Base-by-base conservation (phyloP, 2,113 vertebrate genomes). In the Equus quagga region DNA sequence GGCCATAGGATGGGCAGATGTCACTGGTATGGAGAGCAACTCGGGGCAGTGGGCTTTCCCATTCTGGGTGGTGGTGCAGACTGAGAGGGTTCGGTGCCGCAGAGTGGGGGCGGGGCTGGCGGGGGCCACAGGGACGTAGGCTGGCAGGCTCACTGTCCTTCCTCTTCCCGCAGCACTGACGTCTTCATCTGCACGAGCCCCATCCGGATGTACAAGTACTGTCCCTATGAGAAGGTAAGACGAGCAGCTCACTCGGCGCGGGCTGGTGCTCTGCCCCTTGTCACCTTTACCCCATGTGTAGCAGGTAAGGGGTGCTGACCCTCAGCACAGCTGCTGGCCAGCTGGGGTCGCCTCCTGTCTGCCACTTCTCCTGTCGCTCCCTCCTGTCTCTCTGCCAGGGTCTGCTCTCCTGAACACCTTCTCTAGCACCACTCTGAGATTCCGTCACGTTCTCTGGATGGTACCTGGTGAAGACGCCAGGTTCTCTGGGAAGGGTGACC, bases 171-270 rank as follows among this genome's bases (percentile, higher is more conserved):
- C 98, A 99, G 99, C 99, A 99, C 99, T 2, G 99, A 99, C 1
- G 99, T 99, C 94, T 99, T 99, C 98, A 99, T 99, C 98, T 99
- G 99, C 98, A 99, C 99, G 1, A 99, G 99, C 91, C 99, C 99
- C 0, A 99, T 99, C 98, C 99, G 99, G 97, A 99, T 99, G 95
- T 99, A 99, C 94, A 98, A 98, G 80, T 98, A 99, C 99, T 99
- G 99, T 96, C 99, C 99, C 0, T 99, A 99, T 0, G 99, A 99
- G 98, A 99, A 99, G 99, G 99, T 99, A 98, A 99, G 98, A 12
- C 3, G 3, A 65, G 6, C 14, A 0, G 24, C 24, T 6, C 7
- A n/a, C 64, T 31, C 0, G 19, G 64, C 60, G 79, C 5, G 41
- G 67, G 67, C 21, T 18, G 65, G 9, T 0, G 6, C 11, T 14